phyloP scores from a whole-genome alignment of 1,140 invertebrate genomes.

The Heliconius hewitsoni region DNA sequence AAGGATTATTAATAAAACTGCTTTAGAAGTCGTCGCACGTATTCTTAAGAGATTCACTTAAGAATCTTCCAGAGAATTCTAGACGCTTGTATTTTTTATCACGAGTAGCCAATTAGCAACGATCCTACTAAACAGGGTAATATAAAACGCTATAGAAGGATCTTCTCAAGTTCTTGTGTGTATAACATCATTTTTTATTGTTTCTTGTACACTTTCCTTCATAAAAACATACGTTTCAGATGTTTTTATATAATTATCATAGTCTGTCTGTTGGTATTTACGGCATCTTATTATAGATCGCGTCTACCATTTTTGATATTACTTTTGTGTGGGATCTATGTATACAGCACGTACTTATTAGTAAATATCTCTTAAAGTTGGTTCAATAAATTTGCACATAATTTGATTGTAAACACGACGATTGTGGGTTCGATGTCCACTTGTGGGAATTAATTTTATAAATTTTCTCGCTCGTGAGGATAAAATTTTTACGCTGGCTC shows the following conservation, averaged over 20 bases:
- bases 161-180: neutral
- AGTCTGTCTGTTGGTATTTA: neutral
- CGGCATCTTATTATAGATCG: neutral
- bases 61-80: conserved; percentile 4
- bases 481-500: too few relatives aligned
- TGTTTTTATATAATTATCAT: neutral
- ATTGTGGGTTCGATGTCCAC: too few relatives aligned
- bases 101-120: conserved; percentile 7
- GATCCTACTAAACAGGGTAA: neutral
- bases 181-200: neutral
- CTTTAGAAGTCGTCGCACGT: conserved; percentile 3
- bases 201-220: neutral
- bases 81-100: conserved; percentile 12
- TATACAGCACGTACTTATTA: too few relatives aligned
- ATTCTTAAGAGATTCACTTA: conserved; percentile 13
- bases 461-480: too few relatives aligned
- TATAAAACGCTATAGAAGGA: conserved; percentile 1
- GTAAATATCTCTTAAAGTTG: too few relatives aligned
- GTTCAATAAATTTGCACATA: too few relatives aligned
- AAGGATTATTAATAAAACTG: neutral
- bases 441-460: too few relatives aligned
- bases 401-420: too few relatives aligned
- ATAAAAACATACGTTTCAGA: neutral
- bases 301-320: neutral
- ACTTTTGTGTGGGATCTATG: neutral